Conservation (phyloP, 2,888 invertebrate species). For the Drosophila bunnanda region DNA sequence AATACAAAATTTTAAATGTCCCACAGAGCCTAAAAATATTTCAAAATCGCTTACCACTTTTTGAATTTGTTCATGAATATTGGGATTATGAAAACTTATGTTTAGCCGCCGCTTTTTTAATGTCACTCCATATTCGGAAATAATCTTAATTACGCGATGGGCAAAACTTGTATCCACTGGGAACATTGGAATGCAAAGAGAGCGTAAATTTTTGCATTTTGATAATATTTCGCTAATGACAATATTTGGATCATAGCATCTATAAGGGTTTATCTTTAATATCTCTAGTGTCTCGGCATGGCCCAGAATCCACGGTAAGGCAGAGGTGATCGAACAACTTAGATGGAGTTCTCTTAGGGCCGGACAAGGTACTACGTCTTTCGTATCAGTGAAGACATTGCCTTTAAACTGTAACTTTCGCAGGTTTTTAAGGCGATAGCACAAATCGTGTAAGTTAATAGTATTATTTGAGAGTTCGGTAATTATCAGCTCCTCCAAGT, state of each 20-base stretch:
- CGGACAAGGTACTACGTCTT: background rate
- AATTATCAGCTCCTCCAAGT: background rate
- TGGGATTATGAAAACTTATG: background rate
- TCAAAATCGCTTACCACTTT: background rate
- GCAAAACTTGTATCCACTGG: background rate
- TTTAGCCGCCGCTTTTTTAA: background rate
- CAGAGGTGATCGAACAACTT: background rate
- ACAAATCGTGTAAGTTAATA: background rate
- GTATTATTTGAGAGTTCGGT: rapidly evolving
- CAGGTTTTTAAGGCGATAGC: background rate
- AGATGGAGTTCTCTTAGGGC: background rate
- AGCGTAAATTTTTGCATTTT: background rate
- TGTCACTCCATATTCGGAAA: background rate
- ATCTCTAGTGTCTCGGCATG: background rate
- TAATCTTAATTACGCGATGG: background rate
- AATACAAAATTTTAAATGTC: background rate
- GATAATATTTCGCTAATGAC: background rate
- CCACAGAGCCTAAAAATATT: background rate
- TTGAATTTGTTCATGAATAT: background rate
- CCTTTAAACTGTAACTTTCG: background rate
- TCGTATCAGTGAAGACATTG: background rate
- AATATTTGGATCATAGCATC: background rate
- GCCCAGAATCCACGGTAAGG: background rate
- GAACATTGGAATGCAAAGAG: background rate
- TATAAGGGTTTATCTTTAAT: background rate